phyloP scores from a whole-genome alignment of 2,888 invertebrate genomes.

The Clostera curtula region DNA sequence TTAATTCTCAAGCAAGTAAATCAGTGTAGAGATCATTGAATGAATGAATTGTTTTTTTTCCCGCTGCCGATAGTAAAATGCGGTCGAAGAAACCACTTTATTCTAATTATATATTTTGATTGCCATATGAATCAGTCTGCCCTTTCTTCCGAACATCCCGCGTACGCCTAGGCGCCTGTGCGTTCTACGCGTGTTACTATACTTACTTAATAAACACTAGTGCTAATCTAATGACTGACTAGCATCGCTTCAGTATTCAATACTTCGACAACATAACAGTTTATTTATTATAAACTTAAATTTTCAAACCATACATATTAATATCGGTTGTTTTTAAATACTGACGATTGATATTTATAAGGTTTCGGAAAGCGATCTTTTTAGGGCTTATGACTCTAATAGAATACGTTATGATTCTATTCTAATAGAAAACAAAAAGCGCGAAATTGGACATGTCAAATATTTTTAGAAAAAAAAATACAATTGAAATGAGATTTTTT shows the following conservation, averaged over 20 bases:
- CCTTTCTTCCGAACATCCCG: conserved; percentile 6
- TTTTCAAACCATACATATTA: background rate
- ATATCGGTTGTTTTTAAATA: background rate
- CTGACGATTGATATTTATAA: no score
- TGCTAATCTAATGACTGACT: conserved; percentile 32
- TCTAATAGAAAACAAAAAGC: no score
- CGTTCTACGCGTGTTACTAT: conserved; percentile 41
- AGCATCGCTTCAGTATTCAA: conserved; percentile 29
- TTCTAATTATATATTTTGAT: background rate
- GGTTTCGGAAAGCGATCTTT: no score
- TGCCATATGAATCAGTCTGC: conserved; percentile 6
- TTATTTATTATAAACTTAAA: background rate
- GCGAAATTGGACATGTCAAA: no score
- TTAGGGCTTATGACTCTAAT: no score
- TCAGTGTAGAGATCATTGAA: no score
- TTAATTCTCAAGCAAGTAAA: no score
- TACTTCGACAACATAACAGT: conserved; percentile 7
- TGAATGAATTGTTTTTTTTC: no score
- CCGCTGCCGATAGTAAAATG: no score
- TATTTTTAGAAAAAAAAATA: no score
- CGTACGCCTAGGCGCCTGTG: conserved; percentile 26
- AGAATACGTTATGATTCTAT: no score
- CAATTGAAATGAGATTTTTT: no score
- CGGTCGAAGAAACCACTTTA: conserved; percentile 3
- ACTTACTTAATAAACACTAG: conserved; percentile 16